Conservation (phyloP, 1,140 invertebrate species). For the Periplaneta americana region DNA sequence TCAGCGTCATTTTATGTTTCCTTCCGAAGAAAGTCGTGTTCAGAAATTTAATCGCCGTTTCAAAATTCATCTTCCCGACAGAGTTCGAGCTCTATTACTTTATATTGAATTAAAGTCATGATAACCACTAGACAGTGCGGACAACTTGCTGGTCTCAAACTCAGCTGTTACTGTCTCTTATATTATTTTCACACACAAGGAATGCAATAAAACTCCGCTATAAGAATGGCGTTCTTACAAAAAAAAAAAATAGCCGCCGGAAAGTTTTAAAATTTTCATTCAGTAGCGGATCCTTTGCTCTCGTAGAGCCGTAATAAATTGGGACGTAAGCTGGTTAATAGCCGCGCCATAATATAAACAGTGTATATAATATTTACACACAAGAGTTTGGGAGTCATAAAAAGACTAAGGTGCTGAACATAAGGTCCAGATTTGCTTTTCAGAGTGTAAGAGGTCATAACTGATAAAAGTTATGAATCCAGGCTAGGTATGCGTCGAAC, state of each 20-base stretch:
- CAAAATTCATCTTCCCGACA: too few species aligned
- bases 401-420: neutral
- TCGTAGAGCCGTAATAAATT: neutral
- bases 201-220: neutral
- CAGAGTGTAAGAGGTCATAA: neutral
- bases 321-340: neutral
- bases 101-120: too few species aligned
- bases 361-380: neutral
- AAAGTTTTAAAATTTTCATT: too few species aligned
- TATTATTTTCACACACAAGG: neutral
- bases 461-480: neutral
- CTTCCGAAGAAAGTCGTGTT: too few species aligned
- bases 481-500: neutral
- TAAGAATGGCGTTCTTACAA: neutral
- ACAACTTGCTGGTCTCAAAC: too few species aligned
- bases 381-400: neutral
- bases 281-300: neutral
- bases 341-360: neutral
- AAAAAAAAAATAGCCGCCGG: too few species aligned
- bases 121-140: too few species aligned
- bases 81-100: too few species aligned
- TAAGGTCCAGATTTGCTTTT: neutral
- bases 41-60: too few species aligned
- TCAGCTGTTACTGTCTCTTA: neutral
- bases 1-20: too few species aligned